A percentile compares a stretch with the other conserved stretches of the same genome.
These are phyloP conservation scores for Gonocerus acuteangulatus DNA, from an alignment of 2,888 invertebrate species.

Conservation along the genomic window DNA sequence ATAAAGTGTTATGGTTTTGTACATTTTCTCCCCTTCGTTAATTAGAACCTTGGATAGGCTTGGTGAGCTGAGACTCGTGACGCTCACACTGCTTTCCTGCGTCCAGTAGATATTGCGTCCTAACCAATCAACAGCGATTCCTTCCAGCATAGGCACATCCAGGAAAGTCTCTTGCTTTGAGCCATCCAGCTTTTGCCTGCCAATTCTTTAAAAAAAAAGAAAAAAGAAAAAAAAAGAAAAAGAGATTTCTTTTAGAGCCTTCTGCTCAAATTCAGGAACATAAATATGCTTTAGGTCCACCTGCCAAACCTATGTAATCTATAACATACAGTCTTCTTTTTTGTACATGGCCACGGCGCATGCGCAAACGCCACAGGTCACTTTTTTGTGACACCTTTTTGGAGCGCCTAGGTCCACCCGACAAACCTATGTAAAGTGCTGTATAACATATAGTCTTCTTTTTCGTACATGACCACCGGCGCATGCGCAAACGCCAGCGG, in stretches of 20 bases:
- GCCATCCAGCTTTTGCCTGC: constrained; percentile 57
- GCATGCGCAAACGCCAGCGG: too few species aligned
- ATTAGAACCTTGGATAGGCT: constrained; percentile 2
- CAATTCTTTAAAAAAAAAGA: constrained; percentile 45
- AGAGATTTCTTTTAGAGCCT: neutral
- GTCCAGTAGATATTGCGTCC: constrained; percentile 78
- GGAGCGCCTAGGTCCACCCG: too few species aligned
- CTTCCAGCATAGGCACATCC: constrained; percentile 55
- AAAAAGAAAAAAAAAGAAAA: constrained; percentile 19
- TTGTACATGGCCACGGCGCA: too few species aligned
- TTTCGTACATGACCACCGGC: too few species aligned
- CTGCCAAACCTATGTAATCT: too few species aligned
- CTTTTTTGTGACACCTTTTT: too few species aligned
- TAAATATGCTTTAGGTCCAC: too few species aligned
- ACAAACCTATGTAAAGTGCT: too few species aligned
- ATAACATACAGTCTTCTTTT: too few species aligned
- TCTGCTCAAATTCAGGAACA: too few species aligned
- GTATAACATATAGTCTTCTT: too few species aligned
- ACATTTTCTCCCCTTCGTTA: neutral
- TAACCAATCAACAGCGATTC: constrained; percentile 77
- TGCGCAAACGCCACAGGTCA: too few species aligned
- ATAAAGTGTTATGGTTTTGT: constrained; percentile 2
- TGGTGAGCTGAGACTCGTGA: constrained; percentile 19
- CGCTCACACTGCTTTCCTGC: constrained; percentile 48
- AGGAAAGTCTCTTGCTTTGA: constrained; percentile 52